Conservation (phyloP, 2,888 invertebrate species). For the Ischnus inquisitorius region DNA sequence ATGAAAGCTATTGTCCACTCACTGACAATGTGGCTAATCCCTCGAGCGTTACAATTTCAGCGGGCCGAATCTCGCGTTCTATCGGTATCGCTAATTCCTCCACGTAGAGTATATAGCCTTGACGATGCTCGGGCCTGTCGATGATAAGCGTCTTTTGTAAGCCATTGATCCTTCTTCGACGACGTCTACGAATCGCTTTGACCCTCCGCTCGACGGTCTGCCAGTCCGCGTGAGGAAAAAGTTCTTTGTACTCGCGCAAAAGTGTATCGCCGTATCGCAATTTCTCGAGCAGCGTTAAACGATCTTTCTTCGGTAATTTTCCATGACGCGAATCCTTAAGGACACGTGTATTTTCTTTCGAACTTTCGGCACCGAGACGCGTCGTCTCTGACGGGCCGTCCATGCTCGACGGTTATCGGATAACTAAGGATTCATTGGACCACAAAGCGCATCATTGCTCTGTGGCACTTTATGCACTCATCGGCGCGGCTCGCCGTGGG, state of each 20-base stretch:
- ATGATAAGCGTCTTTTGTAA: constrained; percentile 11
- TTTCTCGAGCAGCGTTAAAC: constrained; percentile 34
- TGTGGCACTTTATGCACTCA: constrained; percentile 28
- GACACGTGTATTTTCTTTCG: not conserved
- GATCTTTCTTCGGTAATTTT: not conserved
- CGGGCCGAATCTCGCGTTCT: constrained; percentile 24
- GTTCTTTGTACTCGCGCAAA: constrained; percentile 24
- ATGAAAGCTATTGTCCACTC: constrained; percentile 20
- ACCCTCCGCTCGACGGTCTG: constrained; percentile 20
- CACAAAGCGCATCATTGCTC: constrained; percentile 51
- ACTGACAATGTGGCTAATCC: constrained; percentile 53
- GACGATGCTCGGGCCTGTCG: constrained; percentile 8
- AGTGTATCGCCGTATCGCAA: constrained; percentile 41
- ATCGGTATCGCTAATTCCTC: constrained; percentile 49
- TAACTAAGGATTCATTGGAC: constrained; percentile 63
- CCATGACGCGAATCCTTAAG: not conserved
- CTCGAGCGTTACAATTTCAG: constrained; percentile 50
- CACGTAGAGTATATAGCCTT: constrained; percentile 48
- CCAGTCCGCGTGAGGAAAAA: constrained; percentile 32
- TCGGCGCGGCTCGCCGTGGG: constrained; percentile 19
- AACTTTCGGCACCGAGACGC: not conserved
- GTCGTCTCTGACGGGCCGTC: constrained; percentile 37
- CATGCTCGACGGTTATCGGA: constrained; percentile 59
- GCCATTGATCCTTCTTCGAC: constrained; percentile 40
- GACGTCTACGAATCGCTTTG: constrained; percentile 25